These are phyloP conservation scores for Oscheius sp. DNA, from an alignment of 2,888 invertebrate species.

Conservation along the genomic window DNA sequence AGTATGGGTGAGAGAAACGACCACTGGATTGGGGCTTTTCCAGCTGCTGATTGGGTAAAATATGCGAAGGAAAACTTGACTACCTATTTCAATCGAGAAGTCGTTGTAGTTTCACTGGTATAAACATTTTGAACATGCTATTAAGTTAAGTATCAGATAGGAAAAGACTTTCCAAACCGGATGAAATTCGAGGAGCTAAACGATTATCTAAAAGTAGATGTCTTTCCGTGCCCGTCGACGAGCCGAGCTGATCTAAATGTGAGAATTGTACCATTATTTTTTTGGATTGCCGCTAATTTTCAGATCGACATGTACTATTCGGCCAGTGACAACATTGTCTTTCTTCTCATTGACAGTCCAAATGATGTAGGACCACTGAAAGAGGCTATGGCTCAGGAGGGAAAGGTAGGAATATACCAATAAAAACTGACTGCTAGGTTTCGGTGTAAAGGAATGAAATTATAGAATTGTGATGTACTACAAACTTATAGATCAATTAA, in stretches of 20 bases:
- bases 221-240: slow-evolving; percentile 8
- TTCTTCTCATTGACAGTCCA: slow-evolving; percentile 23
- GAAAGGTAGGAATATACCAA: slow-evolving; percentile 5
- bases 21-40: slow-evolving; percentile 7
- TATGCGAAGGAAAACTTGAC: slow-evolving; percentile 13
- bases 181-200: slow-evolving; percentile 31
- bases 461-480: background rate
- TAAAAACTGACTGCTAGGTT: too few relatives aligned
- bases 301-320: slow-evolving; percentile 29
- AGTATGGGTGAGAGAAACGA: background rate
- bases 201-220: slow-evolving; percentile 13
- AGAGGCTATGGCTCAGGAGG: slow-evolving; percentile 10
- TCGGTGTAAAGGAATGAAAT: too few relatives aligned
- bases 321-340: slow-evolving; percentile 5
- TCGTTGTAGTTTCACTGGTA: slow-evolving; percentile 24
- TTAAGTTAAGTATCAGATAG: slow-evolving; percentile 25
- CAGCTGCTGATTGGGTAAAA: slow-evolving; percentile 4
- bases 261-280: too few relatives aligned
- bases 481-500: background rate
- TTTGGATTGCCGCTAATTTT: background rate
- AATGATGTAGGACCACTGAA: slow-evolving; percentile 6
- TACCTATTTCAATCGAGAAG: background rate
- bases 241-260: background rate
- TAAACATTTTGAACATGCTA: background rate
- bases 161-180: slow-evolving; percentile 32